Evolutionary conservation across 92 coral and sea anemone species (phyloP), one percentile per base, ranked within the genome.

Genomic region (Siderastrea siderea): DNA sequence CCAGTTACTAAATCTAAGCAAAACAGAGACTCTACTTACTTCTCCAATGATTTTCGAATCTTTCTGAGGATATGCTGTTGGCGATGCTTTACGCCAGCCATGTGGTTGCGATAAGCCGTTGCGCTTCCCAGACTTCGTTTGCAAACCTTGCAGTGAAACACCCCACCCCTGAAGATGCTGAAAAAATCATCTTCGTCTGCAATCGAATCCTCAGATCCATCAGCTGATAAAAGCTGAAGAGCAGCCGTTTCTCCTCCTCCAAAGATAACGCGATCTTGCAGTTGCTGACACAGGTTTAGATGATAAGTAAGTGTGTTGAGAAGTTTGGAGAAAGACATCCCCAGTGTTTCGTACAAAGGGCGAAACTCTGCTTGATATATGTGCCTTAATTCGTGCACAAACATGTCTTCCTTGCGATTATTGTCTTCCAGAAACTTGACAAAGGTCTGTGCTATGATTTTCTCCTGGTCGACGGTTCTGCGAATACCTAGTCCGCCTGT

Each of bases 191-290:
- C 68, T 16, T 90, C 92, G 6, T 69, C 84, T 0, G 17, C 71
- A 52, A 75, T 53, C 12, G 75, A 51, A 0, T 52, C 87, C 12
- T 69, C 86, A 15, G 45, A 66, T 44, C 59, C 84, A 2, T 74
- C 89, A 11, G 6, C 71, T 16, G 82, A 60, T 12, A 93, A 80
- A 63, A 93, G 81, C 69, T 71, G 88, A 75, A 91, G 89, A 0
- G 96, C 94, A 2, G 96, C 96, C n/a, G 78, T 86, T 68, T 93
- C 94, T 44, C 96, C 96, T 46, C 96, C 84, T 44, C 96, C 96
- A 59, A 93, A 93, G 11, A 88, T 61, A 43, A 93, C 77, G 7
- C 64, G 89, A 64, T 87, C 94, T 14, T 49, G 84, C 0, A 91
- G 66, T 47, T 81, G 86, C 57, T 93, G 94, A 62, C 96, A 93